phyloP scores from a whole-genome alignment of 2,113 vertebrate genomes.

The Poicephalus meyeri region DNA sequence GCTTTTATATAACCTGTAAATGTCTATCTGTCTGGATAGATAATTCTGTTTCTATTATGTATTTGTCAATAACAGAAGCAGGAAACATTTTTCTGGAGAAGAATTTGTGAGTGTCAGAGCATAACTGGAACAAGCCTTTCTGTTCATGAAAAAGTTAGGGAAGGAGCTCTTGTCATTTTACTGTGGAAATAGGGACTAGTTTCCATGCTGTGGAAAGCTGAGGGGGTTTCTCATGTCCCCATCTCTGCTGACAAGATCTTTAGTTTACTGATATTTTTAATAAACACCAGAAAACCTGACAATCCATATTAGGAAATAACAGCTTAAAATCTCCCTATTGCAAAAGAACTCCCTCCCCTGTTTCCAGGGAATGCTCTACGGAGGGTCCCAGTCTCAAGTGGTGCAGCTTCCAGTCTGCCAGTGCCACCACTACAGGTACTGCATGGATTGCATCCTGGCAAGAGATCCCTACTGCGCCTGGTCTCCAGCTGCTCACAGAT shows the following conservation, averaged over 20 bases:
- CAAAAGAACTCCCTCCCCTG: neutral
- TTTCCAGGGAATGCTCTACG: constrained; percentile 74
- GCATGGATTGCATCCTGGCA: constrained; percentile 78
- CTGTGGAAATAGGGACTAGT: neutral
- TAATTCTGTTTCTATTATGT: neutral
- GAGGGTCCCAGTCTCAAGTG: constrained; percentile 65
- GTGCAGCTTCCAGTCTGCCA: constrained; percentile 74
- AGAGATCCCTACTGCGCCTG: constrained; percentile 80
- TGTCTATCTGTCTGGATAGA: neutral
- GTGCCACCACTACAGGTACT: constrained; percentile 67
- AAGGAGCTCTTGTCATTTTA: neutral
- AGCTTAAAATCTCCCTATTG: neutral
- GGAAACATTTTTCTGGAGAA: neutral
- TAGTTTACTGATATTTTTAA: neutral
- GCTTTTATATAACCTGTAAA: neutral
- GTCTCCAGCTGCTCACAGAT: constrained; percentile 13
- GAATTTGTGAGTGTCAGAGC: neutral
- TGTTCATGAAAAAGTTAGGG: neutral
- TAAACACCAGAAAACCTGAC: neutral
- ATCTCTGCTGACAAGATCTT: neutral
- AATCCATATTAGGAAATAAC: neutral
- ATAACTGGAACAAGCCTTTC: neutral
- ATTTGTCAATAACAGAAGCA: neutral
- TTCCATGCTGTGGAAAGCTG: neutral
- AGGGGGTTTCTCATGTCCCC: neutral